These are phyloP conservation scores for Stramonita haemastoma DNA, from an alignment of 2,888 invertebrate genomes.

Conservation along the genomic window DNA sequence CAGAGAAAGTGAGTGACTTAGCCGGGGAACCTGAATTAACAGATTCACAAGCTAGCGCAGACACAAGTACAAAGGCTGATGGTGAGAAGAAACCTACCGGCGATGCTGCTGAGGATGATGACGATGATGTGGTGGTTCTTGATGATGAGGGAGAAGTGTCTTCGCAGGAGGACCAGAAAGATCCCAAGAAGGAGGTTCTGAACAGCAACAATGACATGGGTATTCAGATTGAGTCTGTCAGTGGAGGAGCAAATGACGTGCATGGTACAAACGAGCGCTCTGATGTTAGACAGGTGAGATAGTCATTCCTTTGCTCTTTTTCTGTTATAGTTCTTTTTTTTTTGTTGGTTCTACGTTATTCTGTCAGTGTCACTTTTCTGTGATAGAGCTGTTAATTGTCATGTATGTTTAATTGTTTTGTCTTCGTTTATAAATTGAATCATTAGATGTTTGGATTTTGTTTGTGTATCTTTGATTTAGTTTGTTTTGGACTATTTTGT, in stretches of 20 bases:
- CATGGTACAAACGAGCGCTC: constrained; percentile 27
- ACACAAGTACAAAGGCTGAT: not conserved
- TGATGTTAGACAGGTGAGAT: constrained; percentile 30
- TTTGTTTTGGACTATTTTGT: too few species aligned
- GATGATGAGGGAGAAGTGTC: constrained; percentile 46
- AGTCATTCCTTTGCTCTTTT: not conserved
- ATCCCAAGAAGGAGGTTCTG: constrained; percentile 33
- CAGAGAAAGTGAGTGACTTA: not conserved
- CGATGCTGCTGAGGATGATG: constrained; percentile 32
- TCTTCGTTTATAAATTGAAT: too few species aligned
- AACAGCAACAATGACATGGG: constrained; percentile 51
- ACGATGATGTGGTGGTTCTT: constrained; percentile 47
- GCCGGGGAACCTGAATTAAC: not conserved
- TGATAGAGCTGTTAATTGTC: too few species aligned
- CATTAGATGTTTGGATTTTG: too few species aligned
- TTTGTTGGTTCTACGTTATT: too few species aligned
- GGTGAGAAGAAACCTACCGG: not conserved
- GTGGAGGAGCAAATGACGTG: constrained; percentile 50
- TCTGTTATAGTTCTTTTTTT: too few species aligned
- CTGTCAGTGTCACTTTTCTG: too few species aligned
- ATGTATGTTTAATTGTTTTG: too few species aligned
- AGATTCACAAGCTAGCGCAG: not conserved
- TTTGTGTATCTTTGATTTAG: too few species aligned
- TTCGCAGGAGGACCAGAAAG: constrained; percentile 42
- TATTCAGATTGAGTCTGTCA: constrained; percentile 59